Base-by-base conservation (phyloP, 2,888 invertebrate species). In the Labia minor region DNA sequence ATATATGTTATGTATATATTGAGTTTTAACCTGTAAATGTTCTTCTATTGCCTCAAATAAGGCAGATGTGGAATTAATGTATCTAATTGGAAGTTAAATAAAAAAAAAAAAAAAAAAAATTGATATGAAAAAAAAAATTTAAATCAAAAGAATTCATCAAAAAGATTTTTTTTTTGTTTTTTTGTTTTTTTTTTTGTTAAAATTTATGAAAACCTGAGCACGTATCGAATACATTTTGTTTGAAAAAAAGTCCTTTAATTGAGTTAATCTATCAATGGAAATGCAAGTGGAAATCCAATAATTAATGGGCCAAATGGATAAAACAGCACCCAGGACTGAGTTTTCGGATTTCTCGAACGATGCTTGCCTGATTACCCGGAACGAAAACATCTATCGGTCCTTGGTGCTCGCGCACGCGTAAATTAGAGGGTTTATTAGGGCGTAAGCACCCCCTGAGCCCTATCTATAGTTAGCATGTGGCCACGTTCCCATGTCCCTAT, bases 361-460 rank as follows among this genome's bases (percentile, higher is more conserved):
- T 49, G 49, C 49, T 49, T 49, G 49, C 49, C 49, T 49, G 49
- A 49, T 49, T 49, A 49, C 49, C 49, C 49, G 49, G 49, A 49
- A 49, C 49, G 49, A 49, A 49, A 49, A 49, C 49, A 49, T 49
- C 49, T 14, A 49, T 49, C 49, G 49, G 49, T 16, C n/a, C 49
- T 49, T 49, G 49, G 49, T 49, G 49, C 49, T 49, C 49, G 49
- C 49, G 49, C 49, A 49, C 49, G 49, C 49, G 49, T 10, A 49
- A 49, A 49, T 49, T 49, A 49, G 49, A 49, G 49, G 49, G 49
- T 49, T 49, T 49, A 49, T 49, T 49, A 49, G 49, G 49, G 49
- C 49, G 49, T 49, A 49, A 49, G 49, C 49, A 49, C 3, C 49
- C 49, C 49, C 49, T 2, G 16, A 49, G 49, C 49, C n/a, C 49